Base-by-base conservation (phyloP, 1,140 invertebrate genomes). In the Drosophila lacertosa region DNA sequence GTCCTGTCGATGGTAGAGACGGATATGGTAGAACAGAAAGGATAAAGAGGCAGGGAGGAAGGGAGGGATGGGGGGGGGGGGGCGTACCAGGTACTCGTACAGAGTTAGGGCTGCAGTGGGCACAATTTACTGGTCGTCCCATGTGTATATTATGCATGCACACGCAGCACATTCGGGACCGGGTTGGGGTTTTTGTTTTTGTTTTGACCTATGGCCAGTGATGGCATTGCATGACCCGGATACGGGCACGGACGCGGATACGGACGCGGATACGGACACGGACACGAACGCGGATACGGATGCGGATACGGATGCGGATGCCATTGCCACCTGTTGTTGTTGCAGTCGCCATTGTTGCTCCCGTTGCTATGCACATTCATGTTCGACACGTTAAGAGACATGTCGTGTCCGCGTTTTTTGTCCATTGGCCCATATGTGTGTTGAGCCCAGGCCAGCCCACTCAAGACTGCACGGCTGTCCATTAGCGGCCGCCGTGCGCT, bases 121-220 rank as follows among this genome's bases (percentile, higher is more conserved):
- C 11, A 18, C 40, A 57, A 40, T 42, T 55, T 42, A 37, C 7
- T 10, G 29, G 53, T 42, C 42, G 58, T 24, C 42, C 42, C 60
- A 33, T 70, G 60, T 71, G 48, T 63, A 67, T 71, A 77, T 75
- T 78, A 77, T 82, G 79, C 79, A 84, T 79, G 72, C 76, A 79
- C 80, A 79, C 80, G 72, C 80, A 83, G 80, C 63, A 73, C 80
- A 80, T 83, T 86, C 80, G 80, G 80, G 76, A 80, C 76, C 55
- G 73, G 72, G 79, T 83, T 55, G 63, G 72, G 62, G 44, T 54
- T 32, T 10, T 33, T 57, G 55, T 53, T 67, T 55, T 59, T 64
- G 45, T 79, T 18, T 63, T 78, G 73, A 33, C 51, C 60, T 50
- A 51, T 68, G 73, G 62, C 45, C 40, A 39, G 64, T 66, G 62